These are phyloP conservation scores for Choristoneura rosaceana DNA, from an alignment of 2,888 invertebrate species.

Conservation along the genomic window DNA sequence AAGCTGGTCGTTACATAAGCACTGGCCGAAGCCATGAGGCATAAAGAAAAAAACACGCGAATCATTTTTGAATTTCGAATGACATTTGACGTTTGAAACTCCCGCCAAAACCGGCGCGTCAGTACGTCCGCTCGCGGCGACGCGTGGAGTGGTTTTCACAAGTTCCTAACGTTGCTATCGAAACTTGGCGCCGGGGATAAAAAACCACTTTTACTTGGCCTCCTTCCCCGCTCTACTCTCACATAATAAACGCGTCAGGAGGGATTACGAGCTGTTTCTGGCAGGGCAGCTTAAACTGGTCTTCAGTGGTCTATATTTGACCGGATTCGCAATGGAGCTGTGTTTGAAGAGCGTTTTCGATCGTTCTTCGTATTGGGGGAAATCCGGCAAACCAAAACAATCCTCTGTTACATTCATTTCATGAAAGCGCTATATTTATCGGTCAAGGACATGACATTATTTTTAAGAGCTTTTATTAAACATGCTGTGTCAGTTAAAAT, in stretches of 20 bases:
- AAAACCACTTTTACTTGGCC: slow-evolving; percentile 54
- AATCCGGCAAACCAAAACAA: slow-evolving; percentile 29
- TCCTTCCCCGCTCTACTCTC: slow-evolving; percentile 46
- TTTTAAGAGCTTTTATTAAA: not conserved
- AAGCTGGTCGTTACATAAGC: slow-evolving; percentile 50
- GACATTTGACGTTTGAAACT: slow-evolving; percentile 45
- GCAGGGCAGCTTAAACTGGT: slow-evolving; percentile 43
- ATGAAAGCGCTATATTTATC: not conserved
- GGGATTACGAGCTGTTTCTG: not conserved
- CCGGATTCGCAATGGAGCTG: slow-evolving; percentile 31
- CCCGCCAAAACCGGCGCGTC: slow-evolving; percentile 47
- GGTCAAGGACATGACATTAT: not conserved
- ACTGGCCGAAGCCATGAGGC: slow-evolving; percentile 56
- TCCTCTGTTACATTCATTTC: slow-evolving; percentile 7
- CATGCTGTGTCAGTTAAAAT: too few relatives aligned
- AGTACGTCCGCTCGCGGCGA: slow-evolving; percentile 66
- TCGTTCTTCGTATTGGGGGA: slow-evolving; percentile 16
- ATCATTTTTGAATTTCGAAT: slow-evolving; percentile 49
- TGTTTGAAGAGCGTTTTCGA: slow-evolving; percentile 16
- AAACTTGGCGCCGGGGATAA: slow-evolving; percentile 58
- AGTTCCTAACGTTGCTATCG: slow-evolving; percentile 51
- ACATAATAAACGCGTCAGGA: not conserved
- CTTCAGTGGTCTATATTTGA: slow-evolving; percentile 35
- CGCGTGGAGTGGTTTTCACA: slow-evolving; percentile 58
- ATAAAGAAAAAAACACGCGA: slow-evolving; percentile 51